Base-by-base conservation (phyloP, 2,113 vertebrate species). In the Cephalopholis sonnerati region DNA sequence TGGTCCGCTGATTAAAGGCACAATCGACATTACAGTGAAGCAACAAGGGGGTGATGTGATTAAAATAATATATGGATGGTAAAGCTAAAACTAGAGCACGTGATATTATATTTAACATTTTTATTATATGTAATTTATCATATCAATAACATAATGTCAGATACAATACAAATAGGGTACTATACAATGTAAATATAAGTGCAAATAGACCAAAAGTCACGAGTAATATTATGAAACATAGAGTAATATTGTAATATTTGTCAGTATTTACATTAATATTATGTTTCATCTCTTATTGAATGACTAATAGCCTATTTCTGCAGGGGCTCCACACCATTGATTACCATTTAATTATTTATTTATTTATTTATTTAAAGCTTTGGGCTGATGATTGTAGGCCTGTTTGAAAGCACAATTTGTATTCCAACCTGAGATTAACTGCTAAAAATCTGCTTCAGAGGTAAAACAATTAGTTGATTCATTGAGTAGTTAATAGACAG, bases 1-100 rank as follows among this genome's bases (percentile, higher is more conserved):
- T 57, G 77, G 55, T 68, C 61, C 18, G 8, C 46, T 29, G 22
- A 84, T 92, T 93, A 93, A 94, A 94, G 92, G 91, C 67, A 66
- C 85, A 85, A 66, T 55, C 78, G 51, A 22, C 29, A 32, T 8
- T 44, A 44, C 13, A 4, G 25, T 7, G 27, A 59, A n/a, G 69
- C 20, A 63, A 74, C 48, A 24, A 51, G 68, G 25, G 51, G 24
- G 20, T 18, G 59, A 67, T 20, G 17, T 15, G 29, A 59, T 18
- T 55, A 11, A 5, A 32, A 55, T 48, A n/a, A 39, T 15, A 13
- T 17, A 15, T 36, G 11, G 55, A 66, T n/a, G 54, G 71, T 39
- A 27, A 68, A 62, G 48, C 22, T 44, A 20, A 53, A 50, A 48
- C 29, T 18, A 8, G 12, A 29, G 7, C 2, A 15, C 1, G n/a